Conservation (phyloP, 2,797 vertebrate species). For the Psittacula echo region DNA sequence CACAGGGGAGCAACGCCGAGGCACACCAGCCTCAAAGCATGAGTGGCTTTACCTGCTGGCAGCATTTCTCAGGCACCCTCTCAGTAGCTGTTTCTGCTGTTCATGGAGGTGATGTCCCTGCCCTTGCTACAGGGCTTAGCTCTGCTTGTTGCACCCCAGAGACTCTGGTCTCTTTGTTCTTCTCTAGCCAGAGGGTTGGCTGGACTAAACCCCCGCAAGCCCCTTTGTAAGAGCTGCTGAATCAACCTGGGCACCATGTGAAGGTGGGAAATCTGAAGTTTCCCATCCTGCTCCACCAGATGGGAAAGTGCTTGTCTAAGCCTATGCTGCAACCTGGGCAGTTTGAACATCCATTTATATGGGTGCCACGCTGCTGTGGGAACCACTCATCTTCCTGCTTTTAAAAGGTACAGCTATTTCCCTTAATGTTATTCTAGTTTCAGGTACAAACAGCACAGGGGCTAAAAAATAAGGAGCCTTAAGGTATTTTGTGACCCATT, state of each 20-base stretch:
- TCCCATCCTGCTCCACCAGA: neutral
- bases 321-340: fast-evolving
- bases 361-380: neutral
- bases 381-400: neutral
- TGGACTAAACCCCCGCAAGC: neutral
- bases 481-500: neutral
- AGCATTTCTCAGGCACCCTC: neutral
- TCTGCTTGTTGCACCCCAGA: neutral
- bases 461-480: neutral
- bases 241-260: neutral
- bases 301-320: neutral
- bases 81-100: fast-evolving
- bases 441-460: neutral
- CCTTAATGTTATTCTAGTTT: neutral
- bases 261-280: neutral
- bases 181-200: neutral
- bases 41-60: neutral
- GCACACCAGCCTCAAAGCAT: neutral
- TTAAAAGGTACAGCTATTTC: neutral
- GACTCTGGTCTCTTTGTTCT: fast-evolving
- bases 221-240: neutral
- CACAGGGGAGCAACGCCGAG: fast-evolving
- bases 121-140: neutral
- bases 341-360: neutral
- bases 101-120: fast-evolving